These are phyloP conservation scores for Scyliorhinus canicula DNA, from an alignment of 2,797 vertebrate genomes.

Conservation along the genomic window DNA sequence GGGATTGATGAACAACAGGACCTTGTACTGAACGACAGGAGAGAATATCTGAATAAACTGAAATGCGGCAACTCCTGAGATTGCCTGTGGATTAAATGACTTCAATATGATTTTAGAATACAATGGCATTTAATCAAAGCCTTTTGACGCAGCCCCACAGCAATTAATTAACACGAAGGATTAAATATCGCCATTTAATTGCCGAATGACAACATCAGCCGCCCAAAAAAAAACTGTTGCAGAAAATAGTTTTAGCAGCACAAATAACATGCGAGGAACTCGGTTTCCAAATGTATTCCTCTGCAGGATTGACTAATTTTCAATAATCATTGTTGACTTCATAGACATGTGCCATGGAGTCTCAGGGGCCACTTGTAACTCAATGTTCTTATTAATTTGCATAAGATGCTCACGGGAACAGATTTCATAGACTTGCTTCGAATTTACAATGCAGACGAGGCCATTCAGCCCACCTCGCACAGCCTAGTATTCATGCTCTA, in stretches of 20 bases:
- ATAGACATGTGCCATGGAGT: not conserved
- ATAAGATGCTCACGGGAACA: not conserved
- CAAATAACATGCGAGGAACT: not conserved
- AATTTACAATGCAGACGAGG: not conserved
- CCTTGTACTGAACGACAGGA: not conserved
- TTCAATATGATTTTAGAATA: not conserved
- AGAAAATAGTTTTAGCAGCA: not conserved
- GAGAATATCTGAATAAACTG: not conserved
- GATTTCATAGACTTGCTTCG: not conserved
- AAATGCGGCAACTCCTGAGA: not conserved
- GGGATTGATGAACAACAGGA: not conserved
- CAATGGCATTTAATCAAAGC: not conserved
- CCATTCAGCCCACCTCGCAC: not conserved
- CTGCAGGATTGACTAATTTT: not conserved
- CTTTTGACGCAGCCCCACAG: not conserved
- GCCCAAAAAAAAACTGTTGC: not conserved
- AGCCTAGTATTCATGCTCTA: not conserved
- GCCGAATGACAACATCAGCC: not conserved
- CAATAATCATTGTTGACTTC: not conserved
- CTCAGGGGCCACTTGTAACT: not conserved
- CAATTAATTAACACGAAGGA: not conserved
- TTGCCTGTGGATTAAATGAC: not conserved
- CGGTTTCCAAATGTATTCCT: not conserved
- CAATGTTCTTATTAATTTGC: not conserved
- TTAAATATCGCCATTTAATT: not conserved